Base-by-base conservation (phyloP, 2,113 vertebrate genomes). In the Nettapus auritus region DNA sequence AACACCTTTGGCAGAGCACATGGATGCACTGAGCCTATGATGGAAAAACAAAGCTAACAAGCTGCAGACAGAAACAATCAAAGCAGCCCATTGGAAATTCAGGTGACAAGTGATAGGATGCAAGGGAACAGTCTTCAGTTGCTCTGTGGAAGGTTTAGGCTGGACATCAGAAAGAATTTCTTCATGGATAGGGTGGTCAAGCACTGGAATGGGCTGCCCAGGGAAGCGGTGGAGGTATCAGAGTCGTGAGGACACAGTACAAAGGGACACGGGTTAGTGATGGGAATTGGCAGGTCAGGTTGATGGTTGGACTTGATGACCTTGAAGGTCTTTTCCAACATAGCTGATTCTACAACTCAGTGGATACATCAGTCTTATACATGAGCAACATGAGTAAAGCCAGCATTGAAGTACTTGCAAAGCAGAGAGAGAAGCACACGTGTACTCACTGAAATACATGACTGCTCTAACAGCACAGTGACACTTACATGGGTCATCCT, bases 1-100 rank as follows among this genome's bases (percentile, higher is more conserved):
- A 88, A 64, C 8, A 42, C 19, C 60, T 68, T 63, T 23, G 85
- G 14, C 6, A 71, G 71, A 80, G 17, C 36, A 74, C 1, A 0
- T 5, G 17, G 23, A 44, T 20, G 40, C 3, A 23, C 33, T 1
- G 0, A 18, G 2, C 11, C 38, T 44, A 1, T 9, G 42, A 57
- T 0, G 31, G 23, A 73, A 76, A 88, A 92, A 33, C 3, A 86
- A 44, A 90, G 73, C 28, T 12, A 90, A 55, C 11, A 78, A 59
- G n/a, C 56, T 59, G 46, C 19, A 91, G 81, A 46, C 52, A 91
- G 83, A 86, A 89, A 55, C 53, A 31, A 55, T 28, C 28, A 15
- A 28, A 46, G 8, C 4, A 71, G 34, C 6, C 74, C 82, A 34
- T 34, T 6, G 5, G 13, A 91, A 80, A 64, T 31, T 44, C 36